Base-by-base conservation (phyloP, 2,888 invertebrate genomes). In the Drosophila kuntzei region DNA sequence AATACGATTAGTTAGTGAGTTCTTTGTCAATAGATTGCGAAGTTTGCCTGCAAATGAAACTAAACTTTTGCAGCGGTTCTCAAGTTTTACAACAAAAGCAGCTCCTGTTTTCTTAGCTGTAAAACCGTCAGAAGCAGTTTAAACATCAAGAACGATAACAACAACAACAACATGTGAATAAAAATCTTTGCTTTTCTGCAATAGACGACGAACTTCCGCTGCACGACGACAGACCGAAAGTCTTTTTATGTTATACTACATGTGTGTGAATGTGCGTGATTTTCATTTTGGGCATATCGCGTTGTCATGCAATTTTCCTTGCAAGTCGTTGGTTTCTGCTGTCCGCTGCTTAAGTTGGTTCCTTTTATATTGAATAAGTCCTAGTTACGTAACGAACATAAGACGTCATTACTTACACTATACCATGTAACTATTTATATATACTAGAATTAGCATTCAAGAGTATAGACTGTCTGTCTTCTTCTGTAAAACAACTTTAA, bases 231-330 rank as follows among this genome's bases (percentile, higher is more conserved):
- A n/a, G 6, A 32, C 47, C 65, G 43, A 51, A 80, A 70, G 79
- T 63, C 62, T 70, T 59, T 53, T 58, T 43, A 8, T 54, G 34
- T 47, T 29, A 3, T 43, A 27, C 5, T 58, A 11, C 44, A 18
- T 37, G 8, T 37, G 43, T 27, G 41, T 44, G 34, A 46, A 14
- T 51, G 32, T 46, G 22, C 2, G 20, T 53, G n/a, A 39, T 60
- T 77, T 76, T 74, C 79, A 67, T 71, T 63, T 78, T 61, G 61
- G 27, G n/a, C 54, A 71, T 51, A 54, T 49, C 62, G 76, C 76
- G 79, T 71, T 85, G 85, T 79, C 87, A 76, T 84, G 85, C 71
- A 87, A 80, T 85, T 77, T 85, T 78, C 72, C 61, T 54, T 64
- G 57, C 47, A 57, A 51, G 63, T 34, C 71, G 41, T 25, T 51